Base-by-base conservation (phyloP, 1,140 invertebrate genomes). In the Drosophila punjabiensis region DNA sequence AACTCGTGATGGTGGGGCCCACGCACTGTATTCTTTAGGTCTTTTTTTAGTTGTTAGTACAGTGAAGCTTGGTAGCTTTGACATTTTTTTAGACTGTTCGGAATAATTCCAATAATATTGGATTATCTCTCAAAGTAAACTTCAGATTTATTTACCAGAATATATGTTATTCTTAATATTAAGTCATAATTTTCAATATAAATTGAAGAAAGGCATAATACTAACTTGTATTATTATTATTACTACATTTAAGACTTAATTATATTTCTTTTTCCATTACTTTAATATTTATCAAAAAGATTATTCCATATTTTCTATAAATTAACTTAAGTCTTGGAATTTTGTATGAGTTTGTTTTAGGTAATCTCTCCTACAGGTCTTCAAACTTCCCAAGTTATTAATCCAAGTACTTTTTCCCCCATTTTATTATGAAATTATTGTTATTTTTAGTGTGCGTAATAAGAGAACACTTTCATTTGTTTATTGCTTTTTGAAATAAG, bases 21-120 rank as follows among this genome's bases (percentile, higher is more conserved):
- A 64, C 64, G 64, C 64, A 67, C 45, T 35, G 14, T n/a, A 28
- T 64, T 41, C 39, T 45, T 16, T n/a, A 28, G 20, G n/a, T 33
- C 24, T 58, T 33, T 55, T 55, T 8, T 35, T 24, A 1, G 14
- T 18, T 18, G 8, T 30, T 65, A 41, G 33, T 4, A 45, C 63
- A 66, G 55, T 61, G 18, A 2, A 45, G n/a, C 28, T 33, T 59
- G 4, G n/a, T 1, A 4, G 13, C 32, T 7, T n/a, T 10, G 14
- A 9, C 0, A 30, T n/a, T 18, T 11, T 45, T n/a, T 1, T n/a
- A 41, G 1, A n/a, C 24, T 24, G 1, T 24, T n/a, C 0, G 3
- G 39, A 8, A 4, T 41, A n/a, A 16, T n/a, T 41, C 3, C 33
- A 35, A 10, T 24, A 24, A 24, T 24, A 24, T 24, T 24, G 24